Base-by-base conservation (phyloP, 2,888 invertebrate species). In the Plebejus melissa region DNA sequence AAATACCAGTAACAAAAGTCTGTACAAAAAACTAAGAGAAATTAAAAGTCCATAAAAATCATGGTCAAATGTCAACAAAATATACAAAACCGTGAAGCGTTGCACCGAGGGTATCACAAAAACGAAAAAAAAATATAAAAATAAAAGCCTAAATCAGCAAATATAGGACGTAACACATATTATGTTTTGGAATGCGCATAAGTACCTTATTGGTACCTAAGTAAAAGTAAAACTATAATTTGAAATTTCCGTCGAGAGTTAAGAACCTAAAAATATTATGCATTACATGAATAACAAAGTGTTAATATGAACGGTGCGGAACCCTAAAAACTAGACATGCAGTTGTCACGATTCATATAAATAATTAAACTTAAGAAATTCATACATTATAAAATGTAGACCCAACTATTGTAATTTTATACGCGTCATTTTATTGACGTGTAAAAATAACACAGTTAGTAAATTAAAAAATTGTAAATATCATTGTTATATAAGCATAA, bases 361-460 rank as follows among this genome's bases (percentile, higher is more conserved):
- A 22, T 60, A 60, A 2, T 28, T 60, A 28, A 28, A 28, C 13
- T 13, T 36, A 36, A 5, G 5, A 16, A 1, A 65, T 2, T 50
- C 0, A 50, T 50, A 32, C 28, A 54, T 54, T 50, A 72, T 32
- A 32, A 72, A 72, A 72, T 72, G 16, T 50, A 72, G 72, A 72
- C 32, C 54, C 54, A 72, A 72, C 72, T 36, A 54, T 72, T 72
- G 72, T 50, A 54, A 72, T 32, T 72, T 72, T 72, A 54, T 72
- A 72, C 72, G 13, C 50, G 54, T 72, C 72, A 32, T 54, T 54
- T 32, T 22, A 72, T 0, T 50, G 72, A 72, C 72, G 50, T 13
- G 50, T 50, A 72, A 72, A 72, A 72, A 50, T 72, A 50, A 16
- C 72, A 72, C 54, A 72, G 72, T 72, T 72, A 54, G 50, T 72